A percentile compares a stretch with the other conserved stretches of the same genome.
Conservation (phyloP, 2,797 vertebrate genomes). For the Sphenodon punctatus region DNA sequence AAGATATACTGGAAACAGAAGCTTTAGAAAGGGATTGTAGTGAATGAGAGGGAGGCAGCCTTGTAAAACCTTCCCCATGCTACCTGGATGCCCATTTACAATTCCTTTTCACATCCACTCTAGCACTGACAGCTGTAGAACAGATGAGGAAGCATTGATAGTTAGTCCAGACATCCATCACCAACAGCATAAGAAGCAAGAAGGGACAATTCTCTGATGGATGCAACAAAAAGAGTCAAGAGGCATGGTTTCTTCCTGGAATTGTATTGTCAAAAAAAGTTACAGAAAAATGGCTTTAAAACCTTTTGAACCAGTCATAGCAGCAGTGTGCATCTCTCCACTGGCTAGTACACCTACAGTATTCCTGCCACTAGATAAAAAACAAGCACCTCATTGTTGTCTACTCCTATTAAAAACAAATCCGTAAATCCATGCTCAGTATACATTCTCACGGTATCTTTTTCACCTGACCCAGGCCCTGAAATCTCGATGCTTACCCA, state of each 20-base stretch:
- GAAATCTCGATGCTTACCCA: no score
- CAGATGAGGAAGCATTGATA: neutral
- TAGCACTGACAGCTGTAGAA: conserved; percentile 15
- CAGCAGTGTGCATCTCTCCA: no score
- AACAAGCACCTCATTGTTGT: neutral
- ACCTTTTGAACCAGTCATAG: no score
- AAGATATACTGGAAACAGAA: neutral
- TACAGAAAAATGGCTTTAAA: no score
- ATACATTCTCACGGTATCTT: neutral
- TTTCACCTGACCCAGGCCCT: no score
- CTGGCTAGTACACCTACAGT: no score
- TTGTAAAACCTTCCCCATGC: neutral
- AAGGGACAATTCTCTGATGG: no score
- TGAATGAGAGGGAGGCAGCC: no score
- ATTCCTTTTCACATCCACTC: neutral
- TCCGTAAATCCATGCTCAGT: neutral
- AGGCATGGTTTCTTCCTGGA: no score
- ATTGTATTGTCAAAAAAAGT: no score
- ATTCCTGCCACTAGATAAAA: neutral
- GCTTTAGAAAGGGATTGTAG: neutral
- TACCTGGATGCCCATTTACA: neutral
- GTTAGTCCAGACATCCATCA: neutral
- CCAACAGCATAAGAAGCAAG: neutral
- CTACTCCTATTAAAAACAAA: neutral
- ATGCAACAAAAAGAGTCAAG: no score